These are phyloP conservation scores for Automeris io DNA, from an alignment of 2,888 invertebrate species.

Conservation along the genomic window DNA sequence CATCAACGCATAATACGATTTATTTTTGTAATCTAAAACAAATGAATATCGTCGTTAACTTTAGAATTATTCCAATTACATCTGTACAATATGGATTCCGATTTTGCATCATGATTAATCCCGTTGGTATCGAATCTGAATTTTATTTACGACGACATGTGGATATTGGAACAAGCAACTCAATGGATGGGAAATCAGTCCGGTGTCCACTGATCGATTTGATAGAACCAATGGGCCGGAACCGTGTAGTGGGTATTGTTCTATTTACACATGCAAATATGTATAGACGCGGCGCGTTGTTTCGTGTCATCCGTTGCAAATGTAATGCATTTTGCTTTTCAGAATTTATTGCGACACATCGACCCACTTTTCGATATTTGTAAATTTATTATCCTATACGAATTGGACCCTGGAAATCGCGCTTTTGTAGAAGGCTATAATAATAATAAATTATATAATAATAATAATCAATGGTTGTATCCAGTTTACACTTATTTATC, in stretches of 20 bases:
- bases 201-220: conserved; percentile 45
- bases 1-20: too few relatives aligned
- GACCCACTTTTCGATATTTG: not conserved
- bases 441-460: not conserved
- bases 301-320: not conserved
- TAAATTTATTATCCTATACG: too few relatives aligned
- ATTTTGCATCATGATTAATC: not conserved
- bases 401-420: too few relatives aligned
- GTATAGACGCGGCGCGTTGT: not conserved
- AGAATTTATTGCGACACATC: not conserved
- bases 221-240: conserved; percentile 47
- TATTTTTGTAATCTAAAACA: too few relatives aligned
- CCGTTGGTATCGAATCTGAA: conserved; percentile 7
- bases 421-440: not conserved
- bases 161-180: conserved; percentile 22
- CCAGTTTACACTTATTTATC: not conserved
- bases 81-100: not conserved
- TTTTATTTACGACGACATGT: conserved; percentile 20
- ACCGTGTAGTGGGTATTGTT: conserved; percentile 54
- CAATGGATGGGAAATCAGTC: conserved; percentile 51
- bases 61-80: too few relatives aligned
- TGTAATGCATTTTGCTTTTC: too few relatives aligned
- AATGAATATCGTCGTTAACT: too few relatives aligned
- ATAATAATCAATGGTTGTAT: not conserved
- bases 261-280: conserved; percentile 46